phyloP scores from a whole-genome alignment of 2,888 invertebrate genomes.

The Phyllotreta cruciferae region DNA sequence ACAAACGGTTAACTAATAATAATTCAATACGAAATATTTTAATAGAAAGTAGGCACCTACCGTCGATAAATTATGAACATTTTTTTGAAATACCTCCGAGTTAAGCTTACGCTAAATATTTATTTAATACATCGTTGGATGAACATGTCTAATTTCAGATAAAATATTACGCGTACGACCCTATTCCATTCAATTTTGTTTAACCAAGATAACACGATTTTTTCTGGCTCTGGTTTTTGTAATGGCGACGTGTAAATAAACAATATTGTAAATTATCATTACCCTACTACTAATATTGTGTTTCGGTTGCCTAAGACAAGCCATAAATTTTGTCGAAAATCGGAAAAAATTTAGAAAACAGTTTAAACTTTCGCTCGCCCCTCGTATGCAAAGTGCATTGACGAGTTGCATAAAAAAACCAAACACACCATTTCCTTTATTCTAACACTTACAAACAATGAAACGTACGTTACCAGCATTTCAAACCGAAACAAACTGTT shows the following conservation, averaged over 20 bases:
- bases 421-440: conserved; percentile 8
- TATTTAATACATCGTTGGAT: background rate
- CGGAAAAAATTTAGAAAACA: background rate
- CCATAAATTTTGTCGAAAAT: background rate
- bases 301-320: conserved; percentile 28
- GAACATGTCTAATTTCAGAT: conserved; percentile 8
- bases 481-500: background rate
- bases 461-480: conserved; percentile 12
- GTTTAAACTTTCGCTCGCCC: background rate
- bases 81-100: no score
- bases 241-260: conserved; percentile 34
- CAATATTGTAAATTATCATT: conserved; percentile 38
- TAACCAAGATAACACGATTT: conserved; percentile 34
- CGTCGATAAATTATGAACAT: no score
- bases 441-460: conserved; percentile 11
- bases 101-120: no score
- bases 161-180: conserved; percentile 16
- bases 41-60: no score
- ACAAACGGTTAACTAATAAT: no score
- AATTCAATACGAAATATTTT: no score
- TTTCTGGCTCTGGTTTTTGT: conserved; percentile 33
- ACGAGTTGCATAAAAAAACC: conserved; percentile 5
- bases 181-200: conserved; percentile 24
- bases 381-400: background rate
- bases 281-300: conserved; percentile 34